A percentile compares a stretch with the other conserved stretches of the same genome.
phyloP scores from a whole-genome alignment of 2,113 vertebrate species.

The Scartelaos histophorus region DNA sequence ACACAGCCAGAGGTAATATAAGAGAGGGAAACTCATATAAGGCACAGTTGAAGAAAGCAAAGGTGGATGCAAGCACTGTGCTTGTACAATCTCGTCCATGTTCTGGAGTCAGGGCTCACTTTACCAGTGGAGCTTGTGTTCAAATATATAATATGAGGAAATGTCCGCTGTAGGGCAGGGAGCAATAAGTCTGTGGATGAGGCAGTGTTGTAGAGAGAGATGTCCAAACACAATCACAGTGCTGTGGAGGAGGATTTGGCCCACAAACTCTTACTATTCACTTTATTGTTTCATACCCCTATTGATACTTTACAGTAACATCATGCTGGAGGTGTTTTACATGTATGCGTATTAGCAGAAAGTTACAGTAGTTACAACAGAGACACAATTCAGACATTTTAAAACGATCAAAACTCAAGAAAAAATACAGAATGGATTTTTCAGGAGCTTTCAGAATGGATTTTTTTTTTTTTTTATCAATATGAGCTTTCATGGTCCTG shows the following conservation, averaged over 20 bases:
- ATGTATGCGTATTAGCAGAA: too few species aligned
- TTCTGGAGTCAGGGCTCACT: background rate
- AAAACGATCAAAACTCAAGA: too few species aligned
- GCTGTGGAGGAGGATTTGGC: background rate
- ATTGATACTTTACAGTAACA: too few species aligned
- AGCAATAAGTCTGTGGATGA: background rate
- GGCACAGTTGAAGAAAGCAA: constrained; percentile 29
- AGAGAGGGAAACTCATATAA: constrained; percentile 48
- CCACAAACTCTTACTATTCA: background rate
- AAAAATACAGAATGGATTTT: too few species aligned
- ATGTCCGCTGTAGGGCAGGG: background rate
- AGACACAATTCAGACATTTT: too few species aligned
- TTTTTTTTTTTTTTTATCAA: too few species aligned
- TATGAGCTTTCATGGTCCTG: too few species aligned
- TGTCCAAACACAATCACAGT: background rate
- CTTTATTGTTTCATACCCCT: background rate
- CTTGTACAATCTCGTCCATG: constrained; percentile 15
- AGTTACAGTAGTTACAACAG: too few species aligned
- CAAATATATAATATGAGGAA: background rate
- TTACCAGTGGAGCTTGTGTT: background rate
- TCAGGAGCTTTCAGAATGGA: too few species aligned
- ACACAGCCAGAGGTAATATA: constrained; percentile 42
- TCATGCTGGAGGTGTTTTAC: too few species aligned
- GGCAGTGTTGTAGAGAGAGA: background rate
- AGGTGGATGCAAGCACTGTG: background rate